Evolutionary conservation across 2,113 vertebrate species (phyloP).

Genomic region (Sula dactylatra): DNA sequence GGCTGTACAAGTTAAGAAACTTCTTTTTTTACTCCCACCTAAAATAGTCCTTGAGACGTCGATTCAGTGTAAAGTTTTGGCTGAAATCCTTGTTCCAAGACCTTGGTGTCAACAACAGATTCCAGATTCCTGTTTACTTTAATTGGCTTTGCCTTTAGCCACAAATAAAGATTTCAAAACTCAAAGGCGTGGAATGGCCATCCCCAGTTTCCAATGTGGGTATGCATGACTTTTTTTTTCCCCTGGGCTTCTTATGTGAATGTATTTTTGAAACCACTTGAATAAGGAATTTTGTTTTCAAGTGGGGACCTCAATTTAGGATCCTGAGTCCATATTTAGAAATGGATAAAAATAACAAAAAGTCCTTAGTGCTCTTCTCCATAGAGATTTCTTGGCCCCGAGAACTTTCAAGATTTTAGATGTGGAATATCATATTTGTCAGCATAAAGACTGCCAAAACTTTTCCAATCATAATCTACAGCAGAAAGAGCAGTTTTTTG

Average conservation of each 20-base stretch:
- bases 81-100: conserved; percentile 11
- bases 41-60: not conserved
- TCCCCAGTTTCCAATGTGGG: not conserved
- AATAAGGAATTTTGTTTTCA: conserved; percentile 36
- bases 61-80: not conserved
- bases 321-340: not conserved
- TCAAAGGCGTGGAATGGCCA: not conserved
- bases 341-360: conserved; percentile 6
- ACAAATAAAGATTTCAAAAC: conserved; percentile 43
- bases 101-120: conserved; percentile 35
- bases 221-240: not conserved
- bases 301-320: conserved; percentile 28
- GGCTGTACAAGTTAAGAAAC: not conserved
- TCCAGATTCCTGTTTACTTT: conserved; percentile 43
- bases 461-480: not conserved
- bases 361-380: not conserved
- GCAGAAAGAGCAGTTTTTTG: not conserved
- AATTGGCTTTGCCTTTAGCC: conserved; percentile 23
- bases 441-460: not conserved
- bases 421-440: not conserved
- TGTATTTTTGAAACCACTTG: conserved; percentile 18
- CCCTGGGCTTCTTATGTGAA: not conserved
- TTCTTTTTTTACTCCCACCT: not conserved
- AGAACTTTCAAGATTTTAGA: not conserved
- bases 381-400: not conserved